phyloP scores from a whole-genome alignment of 2,113 vertebrate species.

The Eubucco bourcierii region DNA sequence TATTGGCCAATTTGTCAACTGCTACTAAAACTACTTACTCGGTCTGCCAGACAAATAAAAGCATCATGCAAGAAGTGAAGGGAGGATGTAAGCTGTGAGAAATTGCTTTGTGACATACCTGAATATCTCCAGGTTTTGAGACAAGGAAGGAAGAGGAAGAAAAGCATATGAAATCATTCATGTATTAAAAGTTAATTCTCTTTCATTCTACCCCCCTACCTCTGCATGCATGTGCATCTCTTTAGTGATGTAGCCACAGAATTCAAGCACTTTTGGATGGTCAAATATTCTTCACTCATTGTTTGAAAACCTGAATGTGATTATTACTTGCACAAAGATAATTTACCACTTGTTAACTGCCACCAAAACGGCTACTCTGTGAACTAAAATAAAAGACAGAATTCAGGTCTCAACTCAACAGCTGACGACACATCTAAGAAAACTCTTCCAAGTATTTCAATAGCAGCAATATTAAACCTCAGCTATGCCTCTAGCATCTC shows the following conservation, averaged over 20 bases:
- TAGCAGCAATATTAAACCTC: slow-evolving; percentile 10
- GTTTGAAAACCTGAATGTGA: not conserved
- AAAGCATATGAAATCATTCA: not conserved
- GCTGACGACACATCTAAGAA: not conserved
- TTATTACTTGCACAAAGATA: not conserved
- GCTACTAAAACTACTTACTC: slow-evolving; percentile 30
- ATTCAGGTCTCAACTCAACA: not conserved
- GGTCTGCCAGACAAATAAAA: not conserved
- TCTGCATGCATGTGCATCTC: not conserved
- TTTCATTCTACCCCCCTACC: not conserved
- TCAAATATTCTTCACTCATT: not conserved
- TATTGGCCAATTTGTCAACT: slow-evolving; percentile 63
- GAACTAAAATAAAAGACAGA: not conserved
- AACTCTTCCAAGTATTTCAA: not conserved
- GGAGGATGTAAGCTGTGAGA: not conserved
- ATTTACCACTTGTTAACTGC: not conserved
- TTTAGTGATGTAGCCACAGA: not conserved
- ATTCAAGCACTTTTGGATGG: not conserved
- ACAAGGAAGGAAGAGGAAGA: not conserved
- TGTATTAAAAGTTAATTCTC: not conserved
- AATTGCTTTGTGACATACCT: not conserved
- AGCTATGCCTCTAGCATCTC: not conserved
- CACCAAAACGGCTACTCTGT: not conserved
- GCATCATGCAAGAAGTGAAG: not conserved
- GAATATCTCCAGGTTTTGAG: not conserved